Conservation (phyloP, 2,888 invertebrate species). For the Sphinx pinastri region DNA sequence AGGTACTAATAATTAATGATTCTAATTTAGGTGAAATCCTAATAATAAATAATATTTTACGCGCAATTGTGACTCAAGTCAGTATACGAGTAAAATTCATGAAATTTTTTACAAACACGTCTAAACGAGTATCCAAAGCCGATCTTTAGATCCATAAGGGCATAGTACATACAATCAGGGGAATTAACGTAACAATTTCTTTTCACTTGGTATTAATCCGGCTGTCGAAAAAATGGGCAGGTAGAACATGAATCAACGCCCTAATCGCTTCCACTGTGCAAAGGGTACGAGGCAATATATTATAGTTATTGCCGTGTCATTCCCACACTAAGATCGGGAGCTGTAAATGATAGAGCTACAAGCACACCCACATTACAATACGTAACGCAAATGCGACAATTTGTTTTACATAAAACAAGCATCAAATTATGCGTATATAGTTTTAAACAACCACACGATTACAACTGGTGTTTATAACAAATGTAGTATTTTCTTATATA, state of each 20-base stretch:
- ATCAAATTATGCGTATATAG: background rate
- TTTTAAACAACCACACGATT: background rate
- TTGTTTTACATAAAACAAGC: slow-evolving; percentile 9
- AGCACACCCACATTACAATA: slow-evolving; percentile 4
- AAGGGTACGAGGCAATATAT: slow-evolving; percentile 45
- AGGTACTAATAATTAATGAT: no score
- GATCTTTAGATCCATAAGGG: background rate
- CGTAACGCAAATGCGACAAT: background rate
- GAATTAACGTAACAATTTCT: background rate
- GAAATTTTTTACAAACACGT: background rate
- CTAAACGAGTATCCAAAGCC: background rate
- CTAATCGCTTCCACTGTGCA: slow-evolving; percentile 1
- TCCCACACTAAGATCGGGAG: slow-evolving; percentile 37
- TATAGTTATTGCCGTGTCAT: slow-evolving; percentile 52
- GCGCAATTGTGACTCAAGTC: no score
- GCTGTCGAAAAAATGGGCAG: slow-evolving; percentile 13
- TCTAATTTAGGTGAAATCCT: no score
- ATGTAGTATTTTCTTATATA: slow-evolving; percentile 32
- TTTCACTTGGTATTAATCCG: slow-evolving; percentile 16
- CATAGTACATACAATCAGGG: background rate
- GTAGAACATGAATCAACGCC: slow-evolving; percentile 12
- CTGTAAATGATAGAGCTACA: slow-evolving; percentile 33
- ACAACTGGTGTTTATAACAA: slow-evolving; percentile 21
- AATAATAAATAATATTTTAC: no score
- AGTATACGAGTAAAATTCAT: background rate